Percentiles rank a stretch among this genome's conserved stretches.
These are phyloP conservation scores for Iphiclides podalirius DNA, from an alignment of 2,888 invertebrate species.

Conservation along the genomic window DNA sequence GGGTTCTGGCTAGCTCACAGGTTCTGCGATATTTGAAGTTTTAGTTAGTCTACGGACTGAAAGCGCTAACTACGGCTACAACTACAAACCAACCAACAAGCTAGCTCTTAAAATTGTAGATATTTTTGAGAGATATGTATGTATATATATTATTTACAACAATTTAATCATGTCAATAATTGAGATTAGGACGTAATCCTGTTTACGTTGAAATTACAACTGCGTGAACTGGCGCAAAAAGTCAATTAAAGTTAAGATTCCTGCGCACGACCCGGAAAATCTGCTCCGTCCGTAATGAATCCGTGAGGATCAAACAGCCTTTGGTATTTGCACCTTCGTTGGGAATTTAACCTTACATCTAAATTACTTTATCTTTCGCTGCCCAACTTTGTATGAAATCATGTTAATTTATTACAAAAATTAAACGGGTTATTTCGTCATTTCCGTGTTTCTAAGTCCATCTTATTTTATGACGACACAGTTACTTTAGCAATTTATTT, in stretches of 20 bases:
- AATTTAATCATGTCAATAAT: neutral
- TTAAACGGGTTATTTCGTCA: neutral
- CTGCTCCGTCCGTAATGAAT: conserved; percentile 26
- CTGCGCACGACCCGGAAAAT: conserved; percentile 26
- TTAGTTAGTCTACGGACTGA: too few relatives aligned
- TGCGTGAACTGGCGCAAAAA: conserved; percentile 26
- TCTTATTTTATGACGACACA: too few relatives aligned
- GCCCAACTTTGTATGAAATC: conserved; percentile 7
- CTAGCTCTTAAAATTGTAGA: too few relatives aligned
- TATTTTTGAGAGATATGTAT: too few relatives aligned
- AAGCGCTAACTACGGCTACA: too few relatives aligned
- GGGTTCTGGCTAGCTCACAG: too few relatives aligned
- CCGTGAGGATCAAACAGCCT: conserved; percentile 25
- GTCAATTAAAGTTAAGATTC: conserved; percentile 39
- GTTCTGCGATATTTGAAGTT: too few relatives aligned
- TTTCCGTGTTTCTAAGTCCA: too few relatives aligned
- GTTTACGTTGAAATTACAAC: conserved; percentile 10
- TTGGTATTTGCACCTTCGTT: conserved; percentile 23
- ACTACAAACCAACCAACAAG: too few relatives aligned
- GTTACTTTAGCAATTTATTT: too few relatives aligned
- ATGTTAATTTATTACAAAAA: conserved; percentile 10
- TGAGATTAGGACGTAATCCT: conserved; percentile 7
- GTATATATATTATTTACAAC: too few relatives aligned
- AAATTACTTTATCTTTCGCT: conserved; percentile 17
- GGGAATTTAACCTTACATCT: conserved; percentile 18